phyloP scores from a whole-genome alignment of 2,113 vertebrate species.

The Catagonus wagneri region DNA sequence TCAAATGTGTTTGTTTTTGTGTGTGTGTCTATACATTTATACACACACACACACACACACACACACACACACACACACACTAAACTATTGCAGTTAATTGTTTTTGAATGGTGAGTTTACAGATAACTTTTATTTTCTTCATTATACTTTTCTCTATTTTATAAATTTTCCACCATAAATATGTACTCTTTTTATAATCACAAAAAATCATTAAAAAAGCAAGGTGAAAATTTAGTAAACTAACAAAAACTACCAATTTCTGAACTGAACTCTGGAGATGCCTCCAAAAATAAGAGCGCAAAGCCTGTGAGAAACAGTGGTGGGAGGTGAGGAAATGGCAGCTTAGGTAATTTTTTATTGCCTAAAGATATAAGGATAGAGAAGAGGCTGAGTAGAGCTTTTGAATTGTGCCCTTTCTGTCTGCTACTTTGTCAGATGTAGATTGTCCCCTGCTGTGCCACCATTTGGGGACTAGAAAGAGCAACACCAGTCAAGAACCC shows the following conservation, averaged over 20 bases:
- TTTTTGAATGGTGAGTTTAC: not conserved
- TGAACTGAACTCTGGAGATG: not conserved
- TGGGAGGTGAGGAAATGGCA: not conserved
- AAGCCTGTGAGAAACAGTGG: not conserved
- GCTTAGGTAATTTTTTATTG: not conserved
- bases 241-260: not conserved
- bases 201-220: not conserved
- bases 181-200: not conserved
- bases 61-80: too few relatives aligned
- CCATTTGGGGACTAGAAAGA: not conserved
- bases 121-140: not conserved
- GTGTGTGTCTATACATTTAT: too few relatives aligned
- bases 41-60: too few relatives aligned
- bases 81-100: not conserved
- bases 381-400: not conserved
- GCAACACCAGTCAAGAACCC: not conserved
- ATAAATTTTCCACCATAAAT: not conserved
- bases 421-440: not conserved
- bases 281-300: not conserved
- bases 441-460: not conserved
- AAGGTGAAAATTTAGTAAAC: not conserved
- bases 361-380: not conserved
- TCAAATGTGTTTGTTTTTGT: not conserved
- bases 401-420: not conserved
- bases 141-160: conserved; percentile 5